phyloP scores from a whole-genome alignment of 2,113 vertebrate genomes.

The Tachysurus fulvidraco region DNA sequence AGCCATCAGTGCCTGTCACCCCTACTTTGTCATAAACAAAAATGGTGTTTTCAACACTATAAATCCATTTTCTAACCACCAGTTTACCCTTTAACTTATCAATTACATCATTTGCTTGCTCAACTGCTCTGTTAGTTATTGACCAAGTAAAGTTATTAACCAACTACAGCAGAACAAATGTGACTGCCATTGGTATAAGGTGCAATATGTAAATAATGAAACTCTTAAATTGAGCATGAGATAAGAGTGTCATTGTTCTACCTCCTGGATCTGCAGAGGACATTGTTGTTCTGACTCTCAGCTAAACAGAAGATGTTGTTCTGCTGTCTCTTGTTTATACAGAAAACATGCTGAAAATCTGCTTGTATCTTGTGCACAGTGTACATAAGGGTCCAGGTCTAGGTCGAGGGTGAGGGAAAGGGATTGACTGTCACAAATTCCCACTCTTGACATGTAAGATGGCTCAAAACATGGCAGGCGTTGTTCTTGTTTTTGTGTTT shows the following conservation, averaged over 20 bases:
- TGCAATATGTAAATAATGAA: background rate
- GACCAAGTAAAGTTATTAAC: background rate
- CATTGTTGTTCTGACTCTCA: background rate
- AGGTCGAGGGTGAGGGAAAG: background rate
- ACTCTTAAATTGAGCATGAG: background rate
- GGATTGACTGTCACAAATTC: background rate
- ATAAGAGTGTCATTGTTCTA: background rate
- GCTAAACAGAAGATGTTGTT: background rate
- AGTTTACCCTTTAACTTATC: slow-evolving; percentile 28
- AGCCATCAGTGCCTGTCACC: slow-evolving; percentile 9
- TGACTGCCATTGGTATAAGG: background rate
- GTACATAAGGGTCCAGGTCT: background rate
- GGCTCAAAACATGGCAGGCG: background rate
- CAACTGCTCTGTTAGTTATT: background rate
- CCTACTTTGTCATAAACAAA: background rate
- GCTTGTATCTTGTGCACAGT: background rate
- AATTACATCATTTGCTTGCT: slow-evolving; percentile 3
- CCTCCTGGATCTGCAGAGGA: no score
- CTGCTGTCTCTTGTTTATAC: background rate
- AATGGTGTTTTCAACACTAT: background rate
- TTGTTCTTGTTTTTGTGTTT: background rate
- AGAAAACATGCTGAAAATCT: background rate
- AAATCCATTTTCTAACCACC: slow-evolving; percentile 1
- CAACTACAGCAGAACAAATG: background rate
- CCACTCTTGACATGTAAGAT: background rate